A percentile compares a stretch with the other conserved stretches of the same genome.
Evolutionary conservation across 2,113 vertebrate species (phyloP).

Genomic region (Takifugu flavidus): DNA sequence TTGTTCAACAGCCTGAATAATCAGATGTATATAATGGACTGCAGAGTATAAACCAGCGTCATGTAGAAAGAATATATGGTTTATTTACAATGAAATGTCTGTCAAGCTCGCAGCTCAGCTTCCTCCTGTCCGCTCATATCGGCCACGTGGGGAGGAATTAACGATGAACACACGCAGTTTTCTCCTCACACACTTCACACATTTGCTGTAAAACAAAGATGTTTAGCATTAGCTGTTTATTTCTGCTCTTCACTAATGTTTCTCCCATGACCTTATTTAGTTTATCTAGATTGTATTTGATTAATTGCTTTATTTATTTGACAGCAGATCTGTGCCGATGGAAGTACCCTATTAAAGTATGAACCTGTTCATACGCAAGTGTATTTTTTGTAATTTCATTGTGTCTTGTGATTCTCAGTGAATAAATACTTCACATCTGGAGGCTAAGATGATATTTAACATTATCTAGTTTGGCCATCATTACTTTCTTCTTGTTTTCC

Average conservation of each 20-base stretch:
- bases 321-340: conserved; percentile 81
- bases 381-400: background rate
- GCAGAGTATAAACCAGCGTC: conserved; percentile 49
- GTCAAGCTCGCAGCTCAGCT: conserved; percentile 23
- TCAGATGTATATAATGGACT: conserved; percentile 59
- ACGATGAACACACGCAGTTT: conserved; percentile 5
- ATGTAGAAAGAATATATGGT: conserved; percentile 50
- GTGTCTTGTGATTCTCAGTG: background rate
- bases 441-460: no score
- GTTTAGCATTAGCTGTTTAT: conserved; percentile 42
- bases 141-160: conserved; percentile 9
- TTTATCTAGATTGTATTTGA: conserved; percentile 78
- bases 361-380: conserved; percentile 56
- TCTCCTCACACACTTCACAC: conserved; percentile 19
- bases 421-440: background rate
- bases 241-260: conserved; percentile 15
- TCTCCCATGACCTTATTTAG: conserved; percentile 72
- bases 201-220: conserved; percentile 39
- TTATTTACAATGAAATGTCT: conserved; percentile 56
- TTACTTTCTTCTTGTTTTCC: no score
- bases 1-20: conserved; percentile 40
- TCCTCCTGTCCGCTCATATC: conserved; percentile 3
- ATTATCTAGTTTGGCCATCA: no score
- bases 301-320: conserved; percentile 83
- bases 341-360: conserved; percentile 73